Conservation (phyloP, 2,113 vertebrate species). For the Talpa occidentalis region DNA sequence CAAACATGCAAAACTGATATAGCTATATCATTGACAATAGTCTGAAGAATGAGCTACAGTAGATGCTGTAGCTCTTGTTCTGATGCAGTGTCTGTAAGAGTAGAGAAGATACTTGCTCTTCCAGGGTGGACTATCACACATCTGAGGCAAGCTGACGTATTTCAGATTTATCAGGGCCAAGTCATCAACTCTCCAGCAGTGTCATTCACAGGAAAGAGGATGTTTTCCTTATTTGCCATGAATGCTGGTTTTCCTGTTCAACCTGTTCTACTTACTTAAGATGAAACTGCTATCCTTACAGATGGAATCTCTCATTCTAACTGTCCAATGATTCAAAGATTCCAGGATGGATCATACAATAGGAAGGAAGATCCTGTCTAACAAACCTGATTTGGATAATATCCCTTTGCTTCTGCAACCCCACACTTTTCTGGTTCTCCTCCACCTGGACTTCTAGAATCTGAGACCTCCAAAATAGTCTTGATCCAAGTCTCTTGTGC, state of each 20-base stretch:
- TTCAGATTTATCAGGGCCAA: slow-evolving; percentile 12
- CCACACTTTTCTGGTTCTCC: not conserved
- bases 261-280: slow-evolving; percentile 2
- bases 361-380: not conserved
- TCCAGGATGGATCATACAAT: not conserved
- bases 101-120: slow-evolving; percentile 28
- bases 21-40: not conserved
- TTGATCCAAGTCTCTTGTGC: not conserved
- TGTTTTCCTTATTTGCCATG: not conserved
- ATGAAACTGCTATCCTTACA: slow-evolving; percentile 8
- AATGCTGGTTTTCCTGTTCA: slow-evolving; percentile 47
- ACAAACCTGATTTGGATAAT: not conserved
- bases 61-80: not conserved
- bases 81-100: not conserved
- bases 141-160: not conserved
- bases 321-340: slow-evolving; percentile 10
- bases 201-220: not conserved
- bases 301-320: slow-evolving; percentile 46
- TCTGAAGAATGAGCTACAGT: not conserved
- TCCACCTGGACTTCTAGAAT: not conserved
- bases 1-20: not conserved
- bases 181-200: not conserved
- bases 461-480: not conserved
- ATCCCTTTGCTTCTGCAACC: not conserved
- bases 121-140: not conserved